Percentiles rank a stretch among this genome's conserved stretches.
Conservation (phyloP, 1,140 invertebrate species). For the Neodiprion fabricii region DNA sequence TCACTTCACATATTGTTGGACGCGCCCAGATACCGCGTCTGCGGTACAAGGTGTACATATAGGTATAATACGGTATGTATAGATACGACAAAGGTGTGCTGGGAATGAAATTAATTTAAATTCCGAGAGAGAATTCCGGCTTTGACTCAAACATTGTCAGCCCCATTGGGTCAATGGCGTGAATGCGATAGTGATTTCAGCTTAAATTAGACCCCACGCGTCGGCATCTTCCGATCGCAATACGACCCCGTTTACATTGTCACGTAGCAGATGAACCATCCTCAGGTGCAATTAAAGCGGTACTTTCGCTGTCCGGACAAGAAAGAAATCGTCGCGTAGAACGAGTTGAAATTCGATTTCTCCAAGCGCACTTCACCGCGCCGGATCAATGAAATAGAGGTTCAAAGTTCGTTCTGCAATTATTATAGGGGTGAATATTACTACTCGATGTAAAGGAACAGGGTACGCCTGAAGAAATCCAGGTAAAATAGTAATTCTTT, state of each 20-base stretch:
- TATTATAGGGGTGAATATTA: not conserved
- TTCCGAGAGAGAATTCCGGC: constrained; percentile 12
- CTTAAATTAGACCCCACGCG: not conserved
- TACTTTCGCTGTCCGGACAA: too few relatives aligned
- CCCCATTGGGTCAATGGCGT: not conserved
- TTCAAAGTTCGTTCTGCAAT: too few relatives aligned
- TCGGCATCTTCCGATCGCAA: not conserved
- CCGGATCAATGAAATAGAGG: not conserved
- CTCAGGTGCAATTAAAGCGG: too few relatives aligned
- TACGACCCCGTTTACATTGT: too few relatives aligned
- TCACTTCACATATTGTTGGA: constrained; percentile 52
- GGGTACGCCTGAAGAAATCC: too few relatives aligned
- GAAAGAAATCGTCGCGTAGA: too few relatives aligned
- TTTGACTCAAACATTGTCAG: not conserved
- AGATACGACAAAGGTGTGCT: constrained; percentile 44
- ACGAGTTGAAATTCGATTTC: not conserved
- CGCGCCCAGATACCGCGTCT: constrained; percentile 50
- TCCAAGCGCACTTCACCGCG: not conserved
- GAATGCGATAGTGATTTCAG: not conserved
- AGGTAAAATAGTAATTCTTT: not conserved
- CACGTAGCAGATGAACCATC: too few relatives aligned
- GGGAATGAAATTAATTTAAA: constrained; percentile 51
- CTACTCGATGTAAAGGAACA: not conserved
- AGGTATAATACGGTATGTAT: too few relatives aligned
- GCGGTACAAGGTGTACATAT: not conserved